phyloP scores from a whole-genome alignment of 2,888 invertebrate species.

The Drosophila falleni region DNA sequence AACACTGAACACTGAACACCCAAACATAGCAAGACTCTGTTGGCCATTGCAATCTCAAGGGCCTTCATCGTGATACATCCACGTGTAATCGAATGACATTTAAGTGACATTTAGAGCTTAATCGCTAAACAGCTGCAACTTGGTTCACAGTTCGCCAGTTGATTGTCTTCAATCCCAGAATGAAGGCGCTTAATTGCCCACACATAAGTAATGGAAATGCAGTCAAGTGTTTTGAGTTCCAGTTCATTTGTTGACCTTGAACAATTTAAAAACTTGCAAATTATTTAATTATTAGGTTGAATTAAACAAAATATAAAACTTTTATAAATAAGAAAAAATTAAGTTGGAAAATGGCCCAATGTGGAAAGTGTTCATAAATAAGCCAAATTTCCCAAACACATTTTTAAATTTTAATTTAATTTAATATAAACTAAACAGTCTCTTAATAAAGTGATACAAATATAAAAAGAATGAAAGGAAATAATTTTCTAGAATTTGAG shows the following conservation, averaged over 20 bases:
- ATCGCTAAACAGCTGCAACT: constrained; percentile 50
- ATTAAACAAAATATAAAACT: too few species aligned
- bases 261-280: neutral
- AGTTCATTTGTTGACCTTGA: neutral
- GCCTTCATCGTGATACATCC: constrained; percentile 39
- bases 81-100: constrained; percentile 71
- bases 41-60: constrained; percentile 28
- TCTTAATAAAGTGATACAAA: too few species aligned
- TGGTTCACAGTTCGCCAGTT: constrained; percentile 1
- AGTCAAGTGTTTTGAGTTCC: constrained; percentile 6
- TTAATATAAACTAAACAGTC: too few species aligned
- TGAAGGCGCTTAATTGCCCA: constrained; percentile 16
- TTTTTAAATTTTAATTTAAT: too few species aligned
- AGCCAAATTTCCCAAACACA: too few species aligned
- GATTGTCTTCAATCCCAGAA: constrained; percentile 17
- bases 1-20: constrained; percentile 3
- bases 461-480: too few species aligned
- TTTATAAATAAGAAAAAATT: too few species aligned
- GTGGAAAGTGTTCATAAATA: too few species aligned
- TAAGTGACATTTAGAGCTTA: constrained; percentile 70
- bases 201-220: constrained; percentile 14
- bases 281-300: too few species aligned
- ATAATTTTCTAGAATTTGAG: too few species aligned
- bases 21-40: neutral
- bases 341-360: too few species aligned